These are phyloP conservation scores for Aythya baeri DNA, from an alignment of 2,113 vertebrate species.

Conservation along the genomic window DNA sequence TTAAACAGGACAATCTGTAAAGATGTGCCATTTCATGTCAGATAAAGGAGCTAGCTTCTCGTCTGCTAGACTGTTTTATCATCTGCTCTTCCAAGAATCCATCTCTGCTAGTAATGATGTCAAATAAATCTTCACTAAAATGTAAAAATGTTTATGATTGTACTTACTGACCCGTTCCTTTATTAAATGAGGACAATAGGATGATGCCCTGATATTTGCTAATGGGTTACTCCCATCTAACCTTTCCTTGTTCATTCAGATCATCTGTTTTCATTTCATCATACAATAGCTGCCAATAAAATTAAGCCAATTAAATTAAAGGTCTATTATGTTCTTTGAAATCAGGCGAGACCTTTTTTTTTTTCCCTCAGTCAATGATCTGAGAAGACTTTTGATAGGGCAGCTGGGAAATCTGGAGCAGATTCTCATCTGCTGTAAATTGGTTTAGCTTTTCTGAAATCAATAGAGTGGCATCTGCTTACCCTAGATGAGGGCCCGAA, in stretches of 20 bases:
- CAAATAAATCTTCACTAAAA: slow-evolving; percentile 66
- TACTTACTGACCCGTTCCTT: slow-evolving; percentile 22
- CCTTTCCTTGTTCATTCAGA: slow-evolving; percentile 52
- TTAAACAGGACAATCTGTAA: not conserved
- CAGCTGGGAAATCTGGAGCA: slow-evolving; percentile 53
- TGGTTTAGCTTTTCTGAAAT: slow-evolving; percentile 47
- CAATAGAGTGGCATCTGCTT: not conserved
- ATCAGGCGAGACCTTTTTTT: slow-evolving; percentile 46
- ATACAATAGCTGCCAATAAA: slow-evolving; percentile 61
- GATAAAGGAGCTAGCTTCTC: slow-evolving; percentile 2
- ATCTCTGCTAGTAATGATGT: slow-evolving; percentile 22
- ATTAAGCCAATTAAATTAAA: slow-evolving; percentile 68
- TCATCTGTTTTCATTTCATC: slow-evolving; percentile 67
- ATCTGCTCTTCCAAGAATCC: slow-evolving; percentile 33
- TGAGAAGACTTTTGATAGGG: slow-evolving; percentile 46
- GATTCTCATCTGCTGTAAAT: slow-evolving; percentile 50
- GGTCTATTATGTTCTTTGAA: slow-evolving; percentile 52
- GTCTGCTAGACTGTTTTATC: not conserved
- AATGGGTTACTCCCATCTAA: slow-evolving; percentile 58
- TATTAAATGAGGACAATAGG: slow-evolving; percentile 65
- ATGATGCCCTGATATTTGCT: slow-evolving; percentile 62
- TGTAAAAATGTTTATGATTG: slow-evolving; percentile 61
- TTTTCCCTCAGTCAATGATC: slow-evolving; percentile 11
- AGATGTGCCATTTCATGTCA: not conserved
- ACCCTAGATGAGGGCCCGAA: not conserved